Evolutionary conservation across 2,113 vertebrate species (phyloP).

Genomic region (Colossoma macropomum): DNA sequence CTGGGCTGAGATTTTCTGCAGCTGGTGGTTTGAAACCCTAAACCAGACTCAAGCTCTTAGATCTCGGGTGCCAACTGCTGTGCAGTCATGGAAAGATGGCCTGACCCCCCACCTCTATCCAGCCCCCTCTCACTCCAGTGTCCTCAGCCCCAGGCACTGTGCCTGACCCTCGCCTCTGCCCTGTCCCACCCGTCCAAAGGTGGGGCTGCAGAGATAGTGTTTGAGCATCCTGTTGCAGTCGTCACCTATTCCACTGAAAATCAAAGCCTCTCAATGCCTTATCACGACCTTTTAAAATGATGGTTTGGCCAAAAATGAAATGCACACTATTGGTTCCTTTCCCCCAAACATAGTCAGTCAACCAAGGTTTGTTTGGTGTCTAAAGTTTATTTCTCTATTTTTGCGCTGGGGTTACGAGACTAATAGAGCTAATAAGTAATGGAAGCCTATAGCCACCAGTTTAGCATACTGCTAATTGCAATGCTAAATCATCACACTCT

Average conservation of each 20-base stretch:
- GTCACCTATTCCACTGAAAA: background rate
- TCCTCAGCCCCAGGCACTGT: background rate
- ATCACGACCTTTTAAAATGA: no score
- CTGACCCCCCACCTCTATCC: background rate
- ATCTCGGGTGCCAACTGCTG: constrained; percentile 42
- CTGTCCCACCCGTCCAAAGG: constrained; percentile 9
- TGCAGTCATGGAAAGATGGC: constrained; percentile 42
- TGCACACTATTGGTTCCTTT: no score
- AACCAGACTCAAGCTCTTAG: constrained; percentile 32
- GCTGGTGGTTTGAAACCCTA: constrained; percentile 48
- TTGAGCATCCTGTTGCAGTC: background rate
- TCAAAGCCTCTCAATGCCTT: background rate
- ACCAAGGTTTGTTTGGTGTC: no score
- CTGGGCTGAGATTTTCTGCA: constrained; percentile 38
- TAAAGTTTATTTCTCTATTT: no score
- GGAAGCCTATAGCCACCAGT: no score
- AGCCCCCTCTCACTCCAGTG: background rate
- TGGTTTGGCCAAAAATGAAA: no score
- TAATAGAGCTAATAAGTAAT: no score
- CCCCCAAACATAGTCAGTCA: no score
- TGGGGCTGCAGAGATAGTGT: background rate
- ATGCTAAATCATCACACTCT: no score
- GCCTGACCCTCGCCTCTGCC: constrained; percentile 28
- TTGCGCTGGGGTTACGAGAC: no score
- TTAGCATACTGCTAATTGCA: no score